Evolutionary conservation across 2,888 invertebrate genomes (phyloP).

Genomic region (Serrognathus titanus): DNA sequence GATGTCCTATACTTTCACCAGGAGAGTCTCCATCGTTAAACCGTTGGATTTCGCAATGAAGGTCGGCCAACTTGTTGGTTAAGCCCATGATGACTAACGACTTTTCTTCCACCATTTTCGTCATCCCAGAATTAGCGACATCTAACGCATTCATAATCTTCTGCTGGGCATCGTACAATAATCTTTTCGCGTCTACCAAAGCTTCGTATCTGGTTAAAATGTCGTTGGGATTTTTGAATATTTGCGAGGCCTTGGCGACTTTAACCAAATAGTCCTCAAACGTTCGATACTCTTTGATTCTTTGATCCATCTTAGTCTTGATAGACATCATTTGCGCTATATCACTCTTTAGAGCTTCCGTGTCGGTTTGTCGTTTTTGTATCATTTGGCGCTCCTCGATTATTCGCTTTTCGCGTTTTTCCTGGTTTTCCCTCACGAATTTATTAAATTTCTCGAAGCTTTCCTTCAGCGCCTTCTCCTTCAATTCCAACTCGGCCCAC

Average conservation of each 20-base stretch:
- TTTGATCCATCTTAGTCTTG: constrained; percentile 55
- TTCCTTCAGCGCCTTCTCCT: constrained; percentile 5
- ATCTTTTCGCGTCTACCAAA: constrained; percentile 57
- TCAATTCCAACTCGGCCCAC: constrained; percentile 6
- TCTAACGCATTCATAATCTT: constrained; percentile 57
- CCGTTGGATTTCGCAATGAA: constrained; percentile 57
- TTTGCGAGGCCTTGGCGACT: constrained; percentile 54
- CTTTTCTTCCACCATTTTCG: constrained; percentile 57
- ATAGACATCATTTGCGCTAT: constrained; percentile 52
- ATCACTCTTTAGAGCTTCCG: constrained; percentile 51
- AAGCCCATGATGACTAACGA: constrained; percentile 61
- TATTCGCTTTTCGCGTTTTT: constrained; percentile 61
- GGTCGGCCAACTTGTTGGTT: constrained; percentile 59
- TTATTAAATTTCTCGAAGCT: constrained; percentile 6
- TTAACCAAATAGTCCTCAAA: constrained; percentile 60
- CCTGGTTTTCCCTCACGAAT: constrained; percentile 62
- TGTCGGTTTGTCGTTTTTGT: constrained; percentile 51
- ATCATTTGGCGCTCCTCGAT: constrained; percentile 54
- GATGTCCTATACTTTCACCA: constrained; percentile 6
- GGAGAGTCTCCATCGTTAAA: constrained; percentile 55
- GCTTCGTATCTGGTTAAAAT: constrained; percentile 64
- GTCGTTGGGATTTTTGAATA: constrained; percentile 58
- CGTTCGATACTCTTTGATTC: constrained; percentile 56
- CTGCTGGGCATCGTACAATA: constrained; percentile 56
- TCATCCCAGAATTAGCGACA: constrained; percentile 56